Base-by-base conservation (phyloP, 1,140 invertebrate genomes). In the Leptonema lineaticorne region DNA sequence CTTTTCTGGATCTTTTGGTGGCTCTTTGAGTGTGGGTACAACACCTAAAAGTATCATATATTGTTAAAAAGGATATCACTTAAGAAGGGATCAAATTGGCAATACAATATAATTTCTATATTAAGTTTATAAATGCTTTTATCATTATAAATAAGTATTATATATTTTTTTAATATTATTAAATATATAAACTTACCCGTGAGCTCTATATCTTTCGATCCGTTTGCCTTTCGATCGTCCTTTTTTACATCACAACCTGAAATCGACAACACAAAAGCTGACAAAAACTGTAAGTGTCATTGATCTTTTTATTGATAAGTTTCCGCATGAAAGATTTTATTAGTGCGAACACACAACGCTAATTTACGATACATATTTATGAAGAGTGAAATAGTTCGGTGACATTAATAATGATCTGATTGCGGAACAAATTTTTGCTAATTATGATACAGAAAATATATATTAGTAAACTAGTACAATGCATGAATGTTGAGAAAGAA, bases 221-320 rank as follows among this genome's bases (percentile, higher is more conserved):
- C 86, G 85, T 86, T 88, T 84, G 87, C 88, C 87, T 89, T 90
- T 84, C 84, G 85, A 82, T 87, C 86, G 83, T 90, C 87, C 84
- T 85, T 87, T 84, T 90, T 90, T 90, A 91, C 88, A 89, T 89
- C 87, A 88, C 87, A 86, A 84, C 88, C 85, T 87, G 78, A 30
- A 83, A 85, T 48, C n/a, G 50, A 11, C 20, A 18, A 26, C 5
- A 33, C 11, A 33, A 33, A 33, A 33, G 11, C 6, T 56, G 16
- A 56, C 9, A 56, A 26, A 24, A 6, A 7, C 30, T 22, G 22
- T 14, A n/a, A n/a, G n/a, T n/a, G n/a, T n/a, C n/a, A n/a, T n/a
- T n/a, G n/a, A n/a, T n/a, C n/a, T n/a, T n/a, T n/a, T n/a, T n/a
- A n/a, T n/a, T n/a, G n/a, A n/a, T n/a, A n/a, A n/a, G n/a, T n/a